Base-by-base conservation (phyloP, 2,113 vertebrate species). In the Neogobius melanostomus region DNA sequence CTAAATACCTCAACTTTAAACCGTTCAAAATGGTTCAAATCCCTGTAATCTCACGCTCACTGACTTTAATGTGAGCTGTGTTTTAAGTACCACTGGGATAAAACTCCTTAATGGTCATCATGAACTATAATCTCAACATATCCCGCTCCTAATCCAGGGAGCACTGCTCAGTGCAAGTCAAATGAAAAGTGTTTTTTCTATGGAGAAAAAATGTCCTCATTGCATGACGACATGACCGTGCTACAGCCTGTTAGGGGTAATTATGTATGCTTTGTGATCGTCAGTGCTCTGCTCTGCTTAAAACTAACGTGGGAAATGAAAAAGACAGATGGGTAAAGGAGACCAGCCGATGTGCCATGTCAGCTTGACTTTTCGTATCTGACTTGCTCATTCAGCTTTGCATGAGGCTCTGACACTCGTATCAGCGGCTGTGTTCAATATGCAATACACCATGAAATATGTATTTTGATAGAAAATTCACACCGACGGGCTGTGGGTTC, bases 71-170 rank as follows among this genome's bases (percentile, higher is more conserved):
- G 80, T 82, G 84, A 74, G 83, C 87, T 87, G 67, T 88, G 87
- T 91, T 90, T 88, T 88, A 88, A 91, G 85, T 87, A 87, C 76
- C 52, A 53, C 28, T 9, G 72, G 82, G 81, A 85, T 90, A 85
- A 89, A 88, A 86, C 80, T 21, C 86, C 87, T 83, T 90, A 91
- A 91, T 88, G 84, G 88, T 87, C 86, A 85, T 91, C 88, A 83
- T 88, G 88, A 93, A 92, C 82, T 88, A 76, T 87, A 86, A 89
- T 87, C 86, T 86, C 76, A 43, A 74, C 82, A 88, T 83, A 90
- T 89, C 82, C 79, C 72, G 71, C 76, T 78, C 81, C 81, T 90
- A 91, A 91, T 91, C 87, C 86, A 56, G 80, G 82, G 86, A 84
- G 2, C 28, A 84, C 74, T 80, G 87, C 72, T 84, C 79, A 77